Base-by-base conservation (phyloP, 1,140 invertebrate genomes). In the Macrosteles quadrilineatus region DNA sequence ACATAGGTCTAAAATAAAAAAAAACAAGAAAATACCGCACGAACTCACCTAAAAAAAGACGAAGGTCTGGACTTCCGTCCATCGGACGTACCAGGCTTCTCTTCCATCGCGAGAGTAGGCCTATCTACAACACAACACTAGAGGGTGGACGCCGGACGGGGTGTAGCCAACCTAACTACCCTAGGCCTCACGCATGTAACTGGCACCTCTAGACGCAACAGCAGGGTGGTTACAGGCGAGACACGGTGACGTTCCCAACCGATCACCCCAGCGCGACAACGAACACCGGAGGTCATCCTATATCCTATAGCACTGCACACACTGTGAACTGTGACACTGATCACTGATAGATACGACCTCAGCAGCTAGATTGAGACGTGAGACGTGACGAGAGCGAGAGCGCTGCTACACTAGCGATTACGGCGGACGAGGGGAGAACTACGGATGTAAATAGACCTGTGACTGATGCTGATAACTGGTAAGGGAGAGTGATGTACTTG, bases 221-320 rank as follows among this genome's bases (percentile, higher is more conserved):
- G 14, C 21, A 53, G 17, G 25, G 32, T 66, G 2, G 59, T 45
- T 17, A 70, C 62, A 6, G 62, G 45, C 23, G 17, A 36, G 1
- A 47, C 40, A 25, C 57, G 43, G 23, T 63, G 36, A n/a, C 57
- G 64, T 1, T 12, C 45, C 67, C 67, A 68, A 1, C 67, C 67
- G 45, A 68, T 32, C 43, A 68, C 43, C 12, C 30, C 67, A 1
- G 30, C 27, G 12, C 67, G 47, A n/a, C 67, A 50, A 2, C 23
- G 30, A 1, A 53, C 27, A 12, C 53, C 67, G 17, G 67, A 25
- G 30, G 67, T 68, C 67, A 68, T 68, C 27, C 25, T 67, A n/a
- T n/a, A n/a, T n/a, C n/a, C n/a, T n/a, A n/a, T 14, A 36, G 14
- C 32, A 36, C 32, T 36, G 14, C 32, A 36, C 4, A 36, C 32